Evolutionary conservation across 2,113 vertebrate genomes (phyloP).

Genomic region (Elephantulus edwardii): DNA sequence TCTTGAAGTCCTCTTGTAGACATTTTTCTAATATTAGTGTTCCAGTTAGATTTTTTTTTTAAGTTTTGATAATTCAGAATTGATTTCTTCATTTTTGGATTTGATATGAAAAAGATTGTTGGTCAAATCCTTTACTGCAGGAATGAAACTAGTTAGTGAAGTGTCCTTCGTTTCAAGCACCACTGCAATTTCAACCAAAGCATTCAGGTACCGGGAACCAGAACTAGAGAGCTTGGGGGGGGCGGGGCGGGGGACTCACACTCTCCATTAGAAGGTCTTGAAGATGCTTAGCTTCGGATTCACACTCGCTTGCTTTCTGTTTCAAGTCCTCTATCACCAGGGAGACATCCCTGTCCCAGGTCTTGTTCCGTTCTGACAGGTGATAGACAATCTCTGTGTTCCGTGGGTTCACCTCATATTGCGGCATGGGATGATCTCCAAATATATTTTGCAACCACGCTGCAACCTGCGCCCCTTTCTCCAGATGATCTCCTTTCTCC

Average conservation of each 20-base stretch:
- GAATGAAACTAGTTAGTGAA: constrained; percentile 84
- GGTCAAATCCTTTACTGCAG: no score
- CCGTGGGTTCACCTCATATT: constrained; percentile 85
- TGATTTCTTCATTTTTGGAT: no score
- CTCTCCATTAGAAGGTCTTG: constrained; percentile 82
- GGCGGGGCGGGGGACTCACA: constrained; percentile 78
- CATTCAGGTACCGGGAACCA: constrained; percentile 69
- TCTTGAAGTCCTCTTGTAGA: no score
- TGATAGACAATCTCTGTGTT: constrained; percentile 87
- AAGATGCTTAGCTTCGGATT: constrained; percentile 84
- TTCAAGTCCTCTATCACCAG: constrained; percentile 86
- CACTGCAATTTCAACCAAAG: constrained; percentile 84
- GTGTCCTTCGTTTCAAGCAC: constrained; percentile 88
- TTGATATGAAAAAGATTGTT: no score
- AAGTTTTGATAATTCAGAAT: no score
- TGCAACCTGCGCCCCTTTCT: constrained; percentile 81
- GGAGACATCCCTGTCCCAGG: constrained; percentile 82
- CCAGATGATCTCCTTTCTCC: not conserved
- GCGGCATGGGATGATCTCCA: constrained; percentile 80
- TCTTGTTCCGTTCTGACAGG: constrained; percentile 82
- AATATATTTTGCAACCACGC: constrained; percentile 87
- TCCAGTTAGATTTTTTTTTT: no score
- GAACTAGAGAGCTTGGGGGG: constrained; percentile 83
- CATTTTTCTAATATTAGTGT: no score
- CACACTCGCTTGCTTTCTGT: constrained; percentile 84